These are phyloP conservation scores for Leptinotarsa haldemani DNA, from an alignment of 2,888 invertebrate genomes.

Conservation along the genomic window DNA sequence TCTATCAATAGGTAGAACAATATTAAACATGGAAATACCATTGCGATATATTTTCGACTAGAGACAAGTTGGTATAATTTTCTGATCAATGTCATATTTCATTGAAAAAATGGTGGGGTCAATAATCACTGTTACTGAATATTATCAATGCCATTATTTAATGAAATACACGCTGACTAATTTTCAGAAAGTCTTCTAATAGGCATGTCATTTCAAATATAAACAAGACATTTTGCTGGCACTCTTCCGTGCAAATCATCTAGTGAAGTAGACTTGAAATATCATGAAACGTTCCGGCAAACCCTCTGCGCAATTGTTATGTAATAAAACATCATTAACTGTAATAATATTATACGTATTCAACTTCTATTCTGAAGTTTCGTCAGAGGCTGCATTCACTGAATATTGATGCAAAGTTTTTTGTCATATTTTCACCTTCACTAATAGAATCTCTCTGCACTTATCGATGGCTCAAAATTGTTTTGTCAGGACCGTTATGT, in stretches of 20 bases:
- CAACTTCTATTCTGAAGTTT: not conserved
- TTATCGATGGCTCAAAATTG: not conserved
- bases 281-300: constrained; percentile 4
- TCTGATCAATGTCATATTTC: no score
- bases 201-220: not conserved
- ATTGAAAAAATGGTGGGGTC: no score
- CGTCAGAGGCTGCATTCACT: not conserved
- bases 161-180: not conserved
- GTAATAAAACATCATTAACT: constrained; percentile 4
- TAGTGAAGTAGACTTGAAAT: constrained; percentile 5
- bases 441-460: not conserved
- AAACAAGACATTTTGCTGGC: not conserved
- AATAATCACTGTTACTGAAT: no score
- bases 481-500: not conserved
- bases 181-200: not conserved
- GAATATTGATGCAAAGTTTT: not conserved
- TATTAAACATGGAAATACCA: no score
- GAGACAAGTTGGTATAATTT: no score
- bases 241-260: not conserved
- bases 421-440: not conserved
- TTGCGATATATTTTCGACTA: no score
- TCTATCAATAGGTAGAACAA: no score
- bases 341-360: not conserved
- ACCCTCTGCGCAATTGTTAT: constrained; percentile 7
- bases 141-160: no score